phyloP scores from a whole-genome alignment of 2,888 invertebrate species.

The Crioceris asparagi region DNA sequence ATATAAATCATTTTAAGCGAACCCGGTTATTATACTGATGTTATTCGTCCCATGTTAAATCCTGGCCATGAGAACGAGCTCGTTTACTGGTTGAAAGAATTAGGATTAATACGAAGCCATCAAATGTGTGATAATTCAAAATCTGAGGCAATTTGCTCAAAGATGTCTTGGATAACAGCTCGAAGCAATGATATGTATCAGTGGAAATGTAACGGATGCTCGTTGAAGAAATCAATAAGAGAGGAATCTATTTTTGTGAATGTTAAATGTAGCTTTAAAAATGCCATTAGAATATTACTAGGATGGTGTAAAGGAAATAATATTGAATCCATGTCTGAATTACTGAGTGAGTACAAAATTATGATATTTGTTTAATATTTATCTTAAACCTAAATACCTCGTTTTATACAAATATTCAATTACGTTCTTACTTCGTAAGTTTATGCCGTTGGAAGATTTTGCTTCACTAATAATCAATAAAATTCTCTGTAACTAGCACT shows the following conservation, averaged over 20 bases:
- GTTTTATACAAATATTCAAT: no score
- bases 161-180: conserved; percentile 35
- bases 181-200: conserved; percentile 37
- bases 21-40: conserved; percentile 38
- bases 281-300: conserved; percentile 48
- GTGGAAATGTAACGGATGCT: conserved; percentile 41
- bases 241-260: conserved; percentile 50
- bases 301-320: conserved; percentile 59
- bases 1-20: no score
- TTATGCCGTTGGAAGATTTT: no score
- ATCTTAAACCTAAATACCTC: no score
- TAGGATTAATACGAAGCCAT: conserved; percentile 39
- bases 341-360: conserved; percentile 48
- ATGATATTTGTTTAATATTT: no score
- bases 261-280: conserved; percentile 50
- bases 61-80: conserved; percentile 44
- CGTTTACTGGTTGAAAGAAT: conserved; percentile 43
- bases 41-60: conserved; percentile 40
- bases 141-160: no score
- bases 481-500: no score
- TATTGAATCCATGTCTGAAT: conserved; percentile 39
- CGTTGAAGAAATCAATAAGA: conserved; percentile 39
- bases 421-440: no score
- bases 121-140: no score
- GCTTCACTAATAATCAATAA: no score